phyloP scores from a whole-genome alignment of 2,113 vertebrate species.

The Pterocles gutturalis region DNA sequence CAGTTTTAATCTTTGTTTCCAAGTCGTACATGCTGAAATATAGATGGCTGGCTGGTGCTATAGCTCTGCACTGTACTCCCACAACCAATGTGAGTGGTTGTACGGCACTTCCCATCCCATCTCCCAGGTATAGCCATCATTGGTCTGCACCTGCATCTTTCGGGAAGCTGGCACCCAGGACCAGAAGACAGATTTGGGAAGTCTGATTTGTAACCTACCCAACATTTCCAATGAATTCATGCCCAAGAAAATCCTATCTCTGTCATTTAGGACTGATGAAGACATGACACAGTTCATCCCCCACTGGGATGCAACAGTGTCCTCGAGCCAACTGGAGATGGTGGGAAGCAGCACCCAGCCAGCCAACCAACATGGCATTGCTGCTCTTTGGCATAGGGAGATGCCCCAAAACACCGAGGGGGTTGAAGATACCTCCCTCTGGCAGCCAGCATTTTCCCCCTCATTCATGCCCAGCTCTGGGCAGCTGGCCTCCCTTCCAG shows the following conservation, averaged over 20 bases:
- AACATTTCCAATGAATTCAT: background rate
- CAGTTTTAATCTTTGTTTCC: background rate
- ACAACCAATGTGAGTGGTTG: background rate
- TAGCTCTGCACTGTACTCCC: background rate
- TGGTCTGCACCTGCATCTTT: fast-evolving
- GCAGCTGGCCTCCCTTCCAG: background rate
- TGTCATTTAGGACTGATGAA: background rate
- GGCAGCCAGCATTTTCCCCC: background rate
- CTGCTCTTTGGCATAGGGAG: background rate
- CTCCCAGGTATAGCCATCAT: background rate
- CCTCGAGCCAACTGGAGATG: background rate
- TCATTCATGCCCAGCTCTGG: fast-evolving
- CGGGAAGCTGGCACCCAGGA: fast-evolving
- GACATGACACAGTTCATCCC: background rate
- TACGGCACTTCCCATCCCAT: fast-evolving
- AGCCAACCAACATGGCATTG: background rate
- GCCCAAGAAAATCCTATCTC: background rate
- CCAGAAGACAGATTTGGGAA: background rate
- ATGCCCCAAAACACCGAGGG: background rate
- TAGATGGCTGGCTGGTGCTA: background rate
- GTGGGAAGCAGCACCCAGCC: background rate
- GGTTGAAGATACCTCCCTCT: background rate
- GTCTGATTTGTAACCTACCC: background rate
- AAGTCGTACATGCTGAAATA: background rate
- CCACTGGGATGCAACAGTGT: background rate